Evolutionary conservation across 2,888 invertebrate species (phyloP), one percentile per base, ranked within the genome.

Genomic region (Agrotis puta): DNA sequence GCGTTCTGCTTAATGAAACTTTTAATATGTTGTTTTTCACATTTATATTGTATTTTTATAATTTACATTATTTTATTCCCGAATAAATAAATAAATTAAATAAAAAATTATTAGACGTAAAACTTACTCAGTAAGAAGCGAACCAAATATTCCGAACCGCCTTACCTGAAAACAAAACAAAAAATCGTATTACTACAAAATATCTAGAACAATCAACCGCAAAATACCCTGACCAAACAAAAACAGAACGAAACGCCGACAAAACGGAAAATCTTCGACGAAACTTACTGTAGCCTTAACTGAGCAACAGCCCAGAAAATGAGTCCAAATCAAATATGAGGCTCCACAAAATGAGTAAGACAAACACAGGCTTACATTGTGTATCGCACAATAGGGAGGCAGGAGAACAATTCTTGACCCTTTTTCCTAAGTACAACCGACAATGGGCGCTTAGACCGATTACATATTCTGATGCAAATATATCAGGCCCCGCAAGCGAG

Each of bases 321-420:
- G 88, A 87, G 86, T 88, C 89, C 82, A 93, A 93, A 93, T 92
- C 94, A 94, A 94, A 94, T 94, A 94, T 93, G 93, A 92, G 89
- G 93, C 88, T 87, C 89, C 85, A 85, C 89, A 82, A 87, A 92
- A 90, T 89, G 89, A 88, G 88, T 91, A 93, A 94, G 91, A 94
- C 92, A 95, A 95, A 95, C 93, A 95, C 50, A 66, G 73, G 24
- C 79, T 70, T 74, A 83, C 82, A 86, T 88, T 87, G 83, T 88
- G 87, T 89, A 88, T 85, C 86, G 85, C 84, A 94, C 94, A 94
- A 94, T 94, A 87, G 91, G 83, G 48, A 71, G 88, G 73, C 65
- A 79, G 79, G 74, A 81, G 79, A 82, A 83, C 84, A 85, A 84
- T 86, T 88, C 90, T 90, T 91, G 89, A 88, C 88, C 88, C 90